A percentile compares a stretch with the other conserved stretches of the same genome.
Conservation (phyloP, 1,140 invertebrate species). For the Ditylenchus dipsaci region DNA sequence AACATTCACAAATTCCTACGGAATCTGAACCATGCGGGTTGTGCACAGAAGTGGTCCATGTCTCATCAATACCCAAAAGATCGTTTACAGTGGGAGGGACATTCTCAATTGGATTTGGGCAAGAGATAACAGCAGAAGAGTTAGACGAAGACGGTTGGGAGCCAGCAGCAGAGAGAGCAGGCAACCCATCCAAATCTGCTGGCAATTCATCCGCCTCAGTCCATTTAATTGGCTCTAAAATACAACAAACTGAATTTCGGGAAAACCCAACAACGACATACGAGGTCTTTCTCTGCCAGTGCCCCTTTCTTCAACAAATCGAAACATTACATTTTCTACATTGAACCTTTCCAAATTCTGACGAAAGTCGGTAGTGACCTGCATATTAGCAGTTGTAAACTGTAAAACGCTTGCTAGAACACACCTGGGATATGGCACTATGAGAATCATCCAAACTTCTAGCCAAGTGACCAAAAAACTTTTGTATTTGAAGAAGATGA, state of each 20-base stretch:
- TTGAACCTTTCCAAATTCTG: constrained; percentile 45
- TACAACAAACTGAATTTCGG: constrained; percentile 6
- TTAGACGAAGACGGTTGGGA: constrained; percentile 45
- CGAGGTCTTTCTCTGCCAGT: constrained; percentile 52
- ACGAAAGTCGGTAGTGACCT: constrained; percentile 46
- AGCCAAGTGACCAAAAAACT: constrained; percentile 38
- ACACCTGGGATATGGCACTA: constrained; percentile 29
- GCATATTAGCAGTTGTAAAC: background rate
- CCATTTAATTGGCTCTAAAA: constrained; percentile 36
- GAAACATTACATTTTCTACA: constrained; percentile 49
- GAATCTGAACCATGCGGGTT: background rate
- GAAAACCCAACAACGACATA: constrained; percentile 21
- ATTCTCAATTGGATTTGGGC: background rate
- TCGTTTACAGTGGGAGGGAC: constrained; percentile 33
- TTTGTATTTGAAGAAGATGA: constrained; percentile 45
- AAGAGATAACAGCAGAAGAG: constrained; percentile 43
- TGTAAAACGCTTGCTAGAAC: too few species aligned
- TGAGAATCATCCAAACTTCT: constrained; percentile 32
- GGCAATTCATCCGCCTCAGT: constrained; percentile 45
- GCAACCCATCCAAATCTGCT: constrained; percentile 29
- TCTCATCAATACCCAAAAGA: constrained; percentile 34
- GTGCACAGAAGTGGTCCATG: constrained; percentile 23
- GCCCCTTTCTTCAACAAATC: constrained; percentile 51
- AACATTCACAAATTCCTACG: background rate
- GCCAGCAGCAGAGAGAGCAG: background rate